Evolutionary conservation across 2,888 invertebrate species (phyloP).

Genomic region (Colletes collaris): DNA sequence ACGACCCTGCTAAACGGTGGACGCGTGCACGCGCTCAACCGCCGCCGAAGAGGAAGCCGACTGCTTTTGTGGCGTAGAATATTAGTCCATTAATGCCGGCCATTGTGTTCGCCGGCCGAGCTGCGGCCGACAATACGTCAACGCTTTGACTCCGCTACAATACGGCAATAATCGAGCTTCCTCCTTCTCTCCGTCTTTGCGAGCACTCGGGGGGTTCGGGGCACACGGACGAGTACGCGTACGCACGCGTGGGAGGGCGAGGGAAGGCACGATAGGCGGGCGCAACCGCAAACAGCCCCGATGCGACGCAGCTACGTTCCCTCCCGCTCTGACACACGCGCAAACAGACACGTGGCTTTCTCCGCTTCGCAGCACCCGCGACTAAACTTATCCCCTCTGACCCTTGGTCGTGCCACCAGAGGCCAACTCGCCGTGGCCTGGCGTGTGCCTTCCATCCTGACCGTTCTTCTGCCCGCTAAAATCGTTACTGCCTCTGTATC

Average conservation of each 20-base stretch:
- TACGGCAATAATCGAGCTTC: slow-evolving; percentile 73
- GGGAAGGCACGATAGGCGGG: slow-evolving; percentile 20
- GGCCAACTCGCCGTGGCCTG: not conserved
- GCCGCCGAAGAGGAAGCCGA: slow-evolving; percentile 58
- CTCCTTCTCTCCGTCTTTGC: slow-evolving; percentile 68
- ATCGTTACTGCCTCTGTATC: slow-evolving; percentile 5
- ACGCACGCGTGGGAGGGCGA: not conserved
- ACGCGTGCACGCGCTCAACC: slow-evolving; percentile 47
- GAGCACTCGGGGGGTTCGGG: slow-evolving; percentile 33
- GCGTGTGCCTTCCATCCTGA: slow-evolving; percentile 1
- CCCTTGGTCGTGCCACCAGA: slow-evolving; percentile 11
- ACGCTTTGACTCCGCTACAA: slow-evolving; percentile 73
- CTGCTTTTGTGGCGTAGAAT: slow-evolving; percentile 69
- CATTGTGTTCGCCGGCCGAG: slow-evolving; percentile 64
- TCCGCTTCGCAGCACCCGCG: slow-evolving; percentile 14
- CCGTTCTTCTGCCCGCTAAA: slow-evolving; percentile 16
- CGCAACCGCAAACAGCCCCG: slow-evolving; percentile 43
- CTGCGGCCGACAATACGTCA: slow-evolving; percentile 71
- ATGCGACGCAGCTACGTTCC: slow-evolving; percentile 9
- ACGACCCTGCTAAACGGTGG: slow-evolving; percentile 56
- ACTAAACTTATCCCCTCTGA: slow-evolving; percentile 22
- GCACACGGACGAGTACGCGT: slow-evolving; percentile 11
- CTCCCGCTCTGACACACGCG: not conserved
- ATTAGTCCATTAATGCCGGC: slow-evolving; percentile 72
- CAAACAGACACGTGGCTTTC: not conserved